Evolutionary conservation across 2,113 vertebrate genomes (phyloP), one percentile per base, ranked within the genome.

Genomic region (Oryzias woworae): DNA sequence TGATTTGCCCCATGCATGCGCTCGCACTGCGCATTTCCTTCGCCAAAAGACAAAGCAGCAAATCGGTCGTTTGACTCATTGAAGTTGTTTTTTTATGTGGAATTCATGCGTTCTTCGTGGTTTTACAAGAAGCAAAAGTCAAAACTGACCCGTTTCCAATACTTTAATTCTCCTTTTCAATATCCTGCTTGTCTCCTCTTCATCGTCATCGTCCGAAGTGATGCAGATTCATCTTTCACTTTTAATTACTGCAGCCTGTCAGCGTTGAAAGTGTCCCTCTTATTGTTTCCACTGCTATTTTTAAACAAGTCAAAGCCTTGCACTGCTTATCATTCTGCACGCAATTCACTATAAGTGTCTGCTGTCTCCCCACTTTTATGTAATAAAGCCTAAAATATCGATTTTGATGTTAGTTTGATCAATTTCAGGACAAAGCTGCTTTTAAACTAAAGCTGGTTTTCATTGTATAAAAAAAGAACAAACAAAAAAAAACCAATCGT

Each of bases 1-100:
- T 58, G 51, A 28, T 70, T 63, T 70, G 53, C 66, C 50, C 69
- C 42, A 3, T 62, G 55, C 42, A 3, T 62, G 55, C 28, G 0
- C 8, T 28, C 57, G 74, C 73, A 66, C 60, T 81, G 66, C 62
- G 66, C 81, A 82, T 77, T 75, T 78, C 61, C 57, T 41, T 74
- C 53, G 58, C 61, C 69, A 49, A 65, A 71, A 82, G 79, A 52
- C 63, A 82, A 78, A 6, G 46, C 64, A 65, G 62, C 54, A 72
- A 56, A 73, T 81, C 75, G 75, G 58, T 67, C 45, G 75, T 80
- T 81, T 51, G 44, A 64, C 64, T 31, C 36, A 26, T 77, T 10
- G 12, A 36, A 36, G 8, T 36, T 52, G 0, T 0, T 53, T 20
- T 44, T 20, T 20, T 20, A 20, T 16, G 5, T 5, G 10, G n/a